Evolutionary conservation across 1,140 invertebrate genomes (phyloP).

Genomic region (Cydia pomonella): DNA sequence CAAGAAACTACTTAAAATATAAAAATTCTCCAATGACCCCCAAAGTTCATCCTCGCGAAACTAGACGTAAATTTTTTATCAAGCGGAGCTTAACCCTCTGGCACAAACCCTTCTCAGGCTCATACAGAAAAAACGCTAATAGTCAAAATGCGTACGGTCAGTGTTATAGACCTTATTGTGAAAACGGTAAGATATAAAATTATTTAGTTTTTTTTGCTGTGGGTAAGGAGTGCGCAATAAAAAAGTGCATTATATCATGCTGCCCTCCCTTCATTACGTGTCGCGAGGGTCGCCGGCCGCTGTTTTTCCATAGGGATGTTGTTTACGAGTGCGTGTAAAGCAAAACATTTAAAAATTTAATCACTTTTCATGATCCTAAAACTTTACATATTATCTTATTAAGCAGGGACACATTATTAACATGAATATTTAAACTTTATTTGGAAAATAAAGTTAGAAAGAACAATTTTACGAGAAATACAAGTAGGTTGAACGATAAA

Average conservation of each 20-base stretch:
- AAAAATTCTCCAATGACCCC: slow-evolving; percentile 51
- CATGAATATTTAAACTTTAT: too few relatives aligned
- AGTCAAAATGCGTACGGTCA: slow-evolving; percentile 75
- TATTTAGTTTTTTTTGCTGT: slow-evolving; percentile 72
- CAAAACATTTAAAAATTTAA: neutral
- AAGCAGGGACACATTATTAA: neutral
- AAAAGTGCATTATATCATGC: slow-evolving; percentile 80
- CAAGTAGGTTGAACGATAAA: neutral
- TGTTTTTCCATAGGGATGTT: slow-evolving; percentile 14
- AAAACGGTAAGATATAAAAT: slow-evolving; percentile 20
- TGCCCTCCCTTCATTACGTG: slow-evolving; percentile 74
- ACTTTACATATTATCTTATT: neutral
- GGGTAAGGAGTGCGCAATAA: slow-evolving; percentile 77
- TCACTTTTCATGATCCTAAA: neutral
- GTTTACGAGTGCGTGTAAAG: slow-evolving; percentile 41
- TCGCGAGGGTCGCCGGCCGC: slow-evolving; percentile 53
- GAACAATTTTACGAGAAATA: neutral
- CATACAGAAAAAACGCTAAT: slow-evolving; percentile 68
- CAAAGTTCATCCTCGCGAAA: slow-evolving; percentile 53
- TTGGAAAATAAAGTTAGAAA: neutral
- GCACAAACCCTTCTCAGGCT: slow-evolving; percentile 72
- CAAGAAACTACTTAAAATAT: slow-evolving; percentile 30
- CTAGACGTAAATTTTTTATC: slow-evolving; percentile 75
- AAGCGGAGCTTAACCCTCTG: slow-evolving; percentile 65
- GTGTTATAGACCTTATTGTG: slow-evolving; percentile 36